These are phyloP conservation scores for Emmelina monodactyla DNA, from an alignment of 2,888 invertebrate genomes.

Conservation along the genomic window DNA sequence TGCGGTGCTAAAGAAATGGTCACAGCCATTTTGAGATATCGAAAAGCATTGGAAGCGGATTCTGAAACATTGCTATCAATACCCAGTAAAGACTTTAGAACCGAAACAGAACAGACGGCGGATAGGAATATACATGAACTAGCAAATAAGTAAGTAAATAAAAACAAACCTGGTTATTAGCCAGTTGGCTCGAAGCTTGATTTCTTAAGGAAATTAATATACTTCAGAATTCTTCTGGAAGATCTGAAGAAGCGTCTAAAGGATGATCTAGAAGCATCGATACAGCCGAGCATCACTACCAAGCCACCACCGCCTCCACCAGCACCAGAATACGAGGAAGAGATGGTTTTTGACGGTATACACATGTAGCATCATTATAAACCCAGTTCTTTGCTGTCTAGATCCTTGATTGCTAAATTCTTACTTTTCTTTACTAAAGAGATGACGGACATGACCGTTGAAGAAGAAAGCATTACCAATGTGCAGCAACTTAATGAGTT, in stretches of 20 bases:
- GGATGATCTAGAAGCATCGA: conserved; percentile 28
- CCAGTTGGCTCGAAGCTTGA: too few relatives aligned
- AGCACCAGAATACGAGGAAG: conserved; percentile 24
- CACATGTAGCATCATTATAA: too few relatives aligned
- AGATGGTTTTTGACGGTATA: too few relatives aligned
- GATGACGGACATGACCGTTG: too few relatives aligned
- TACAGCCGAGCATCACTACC: conserved; percentile 33
- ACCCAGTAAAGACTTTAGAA: conserved; percentile 32
- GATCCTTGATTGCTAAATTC: too few relatives aligned
- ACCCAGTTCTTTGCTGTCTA: too few relatives aligned
- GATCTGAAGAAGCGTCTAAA: conserved; percentile 27
- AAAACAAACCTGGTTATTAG: too few relatives aligned
- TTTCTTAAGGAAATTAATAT: background rate
- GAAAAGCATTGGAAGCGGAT: conserved; percentile 31
- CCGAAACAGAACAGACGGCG: conserved; percentile 28
- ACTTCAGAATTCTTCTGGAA: conserved; percentile 30
- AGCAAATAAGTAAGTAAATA: conserved; percentile 28
- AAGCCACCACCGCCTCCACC: conserved; percentile 19
- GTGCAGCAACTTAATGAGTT: conserved; percentile 26
- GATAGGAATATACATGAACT: conserved; percentile 38
- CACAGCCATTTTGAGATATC: conserved; percentile 39
- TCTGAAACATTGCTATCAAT: conserved; percentile 29
- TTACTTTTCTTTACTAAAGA: too few relatives aligned
- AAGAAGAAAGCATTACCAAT: background rate
- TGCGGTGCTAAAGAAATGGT: conserved; percentile 42